phyloP scores from a whole-genome alignment of 2,113 vertebrate genomes.

The Ardeotis arabs region DNA sequence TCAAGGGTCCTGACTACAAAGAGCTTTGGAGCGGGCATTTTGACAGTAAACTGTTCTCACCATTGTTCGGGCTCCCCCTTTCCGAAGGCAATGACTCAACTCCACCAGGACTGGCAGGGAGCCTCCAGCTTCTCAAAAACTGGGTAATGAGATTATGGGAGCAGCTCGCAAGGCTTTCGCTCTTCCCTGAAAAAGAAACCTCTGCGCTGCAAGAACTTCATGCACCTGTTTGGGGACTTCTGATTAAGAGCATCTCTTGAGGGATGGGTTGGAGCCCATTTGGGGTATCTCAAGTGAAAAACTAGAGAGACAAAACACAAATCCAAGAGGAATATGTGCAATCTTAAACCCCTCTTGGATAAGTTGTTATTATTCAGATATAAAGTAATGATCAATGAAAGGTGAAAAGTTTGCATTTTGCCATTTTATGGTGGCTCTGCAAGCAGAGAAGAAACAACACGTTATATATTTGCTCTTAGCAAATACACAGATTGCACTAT shows the following conservation, averaged over 20 bases:
- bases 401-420: neutral
- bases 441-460: neutral
- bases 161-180: neutral
- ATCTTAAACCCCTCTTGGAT: neutral
- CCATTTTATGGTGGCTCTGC: neutral
- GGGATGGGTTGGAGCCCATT: neutral
- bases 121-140: neutral
- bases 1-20: constrained; percentile 1
- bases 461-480: neutral
- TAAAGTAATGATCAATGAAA: neutral
- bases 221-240: neutral
- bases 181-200: neutral
- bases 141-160: neutral
- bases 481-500: neutral
- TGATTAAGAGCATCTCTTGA: neutral
- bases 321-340: fast-evolving
- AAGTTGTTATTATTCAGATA: neutral
- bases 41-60: constrained; percentile 21
- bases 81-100: neutral
- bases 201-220: neutral
- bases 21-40: neutral
- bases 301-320: neutral
- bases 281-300: neutral
- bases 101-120: neutral
- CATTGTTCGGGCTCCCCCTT: neutral